These are phyloP conservation scores for Drosophila pseudoananassae DNA, from an alignment of 1,140 invertebrate genomes.

Conservation along the genomic window DNA sequence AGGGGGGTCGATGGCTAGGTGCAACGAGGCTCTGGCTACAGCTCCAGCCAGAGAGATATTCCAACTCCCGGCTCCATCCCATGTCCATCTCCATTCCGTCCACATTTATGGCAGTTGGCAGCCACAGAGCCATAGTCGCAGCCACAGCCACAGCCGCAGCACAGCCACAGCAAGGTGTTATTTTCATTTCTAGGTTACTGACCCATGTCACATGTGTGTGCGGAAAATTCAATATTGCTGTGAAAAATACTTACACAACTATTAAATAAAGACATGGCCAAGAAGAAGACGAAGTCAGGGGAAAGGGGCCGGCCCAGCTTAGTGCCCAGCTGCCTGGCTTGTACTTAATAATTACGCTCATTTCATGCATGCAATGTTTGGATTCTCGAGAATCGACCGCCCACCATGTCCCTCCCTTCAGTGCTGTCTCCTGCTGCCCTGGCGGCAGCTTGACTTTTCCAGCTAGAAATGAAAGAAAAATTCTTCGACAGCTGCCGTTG, in stretches of 20 bases:
- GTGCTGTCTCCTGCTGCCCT: constrained; percentile 22
- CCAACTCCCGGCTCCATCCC: constrained; percentile 32
- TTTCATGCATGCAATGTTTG: constrained; percentile 82
- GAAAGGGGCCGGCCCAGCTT: constrained; percentile 11
- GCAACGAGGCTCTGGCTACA: constrained; percentile 8
- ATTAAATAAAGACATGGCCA: constrained; percentile 76
- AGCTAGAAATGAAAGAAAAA: constrained; percentile 78
- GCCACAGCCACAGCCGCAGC: constrained; percentile 22
- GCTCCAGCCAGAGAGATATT: constrained; percentile 2
- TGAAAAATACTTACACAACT: constrained; percentile 82
- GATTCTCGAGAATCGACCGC: constrained; percentile 72
- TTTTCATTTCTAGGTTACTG: constrained; percentile 82
- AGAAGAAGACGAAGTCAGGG: constrained; percentile 8
- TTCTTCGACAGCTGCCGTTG: constrained; percentile 71
- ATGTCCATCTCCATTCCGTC: constrained; percentile 66
- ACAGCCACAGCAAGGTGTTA: constrained; percentile 71
- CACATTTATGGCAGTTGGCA: constrained; percentile 79
- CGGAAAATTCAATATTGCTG: constrained; percentile 82
- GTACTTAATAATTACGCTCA: constrained; percentile 82
- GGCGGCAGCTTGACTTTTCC: constrained; percentile 63
- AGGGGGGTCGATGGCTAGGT: constrained; percentile 52
- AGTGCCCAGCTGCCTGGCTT: constrained; percentile 56
- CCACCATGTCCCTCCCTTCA: constrained; percentile 43
- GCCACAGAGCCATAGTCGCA: constrained; percentile 6
- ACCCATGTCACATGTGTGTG: constrained; percentile 80